Percentiles rank a stretch among this genome's conserved stretches.
Evolutionary conservation across 92 coral and sea anemone genomes (phyloP).

Genomic region (Phenganax marumi): DNA sequence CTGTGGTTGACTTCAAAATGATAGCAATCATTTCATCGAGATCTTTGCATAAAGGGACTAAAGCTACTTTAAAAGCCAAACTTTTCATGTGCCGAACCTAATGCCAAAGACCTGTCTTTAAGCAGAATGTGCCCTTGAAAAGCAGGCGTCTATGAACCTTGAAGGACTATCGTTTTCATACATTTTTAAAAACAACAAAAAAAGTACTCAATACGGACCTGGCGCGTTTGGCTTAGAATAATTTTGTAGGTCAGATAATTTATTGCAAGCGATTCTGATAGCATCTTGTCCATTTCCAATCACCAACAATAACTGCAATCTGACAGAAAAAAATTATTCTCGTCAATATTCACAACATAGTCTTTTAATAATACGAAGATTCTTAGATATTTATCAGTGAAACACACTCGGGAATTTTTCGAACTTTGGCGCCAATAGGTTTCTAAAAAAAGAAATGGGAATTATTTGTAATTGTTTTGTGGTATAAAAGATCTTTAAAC

Average conservation of each 20-base stretch:
- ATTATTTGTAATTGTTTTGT: neutral
- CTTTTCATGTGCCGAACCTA: neutral
- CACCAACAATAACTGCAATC: constrained; percentile 74
- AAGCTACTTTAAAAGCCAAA: neutral
- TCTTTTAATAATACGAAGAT: neutral
- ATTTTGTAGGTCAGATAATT: constrained; percentile 72
- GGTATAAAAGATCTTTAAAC: neutral
- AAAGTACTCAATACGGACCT: constrained; percentile 42
- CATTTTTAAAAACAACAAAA: neutral
- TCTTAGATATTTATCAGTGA: neutral
- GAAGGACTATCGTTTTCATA: neutral
- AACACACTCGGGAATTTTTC: constrained; percentile 85
- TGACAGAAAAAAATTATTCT: neutral
- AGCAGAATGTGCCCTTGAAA: neutral
- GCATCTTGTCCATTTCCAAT: constrained; percentile 66
- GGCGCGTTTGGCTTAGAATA: constrained; percentile 89
- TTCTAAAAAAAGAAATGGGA: constrained; percentile 56
- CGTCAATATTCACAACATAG: neutral
- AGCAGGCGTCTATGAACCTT: neutral
- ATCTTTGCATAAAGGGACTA: neutral
- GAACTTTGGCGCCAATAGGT: constrained; percentile 76
- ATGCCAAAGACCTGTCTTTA: neutral
- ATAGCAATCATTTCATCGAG: neutral
- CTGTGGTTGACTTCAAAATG: neutral
- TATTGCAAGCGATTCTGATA: constrained; percentile 71